Evolutionary conservation across 2,888 invertebrate species (phyloP).

Genomic region (Aporophyla nigra): DNA sequence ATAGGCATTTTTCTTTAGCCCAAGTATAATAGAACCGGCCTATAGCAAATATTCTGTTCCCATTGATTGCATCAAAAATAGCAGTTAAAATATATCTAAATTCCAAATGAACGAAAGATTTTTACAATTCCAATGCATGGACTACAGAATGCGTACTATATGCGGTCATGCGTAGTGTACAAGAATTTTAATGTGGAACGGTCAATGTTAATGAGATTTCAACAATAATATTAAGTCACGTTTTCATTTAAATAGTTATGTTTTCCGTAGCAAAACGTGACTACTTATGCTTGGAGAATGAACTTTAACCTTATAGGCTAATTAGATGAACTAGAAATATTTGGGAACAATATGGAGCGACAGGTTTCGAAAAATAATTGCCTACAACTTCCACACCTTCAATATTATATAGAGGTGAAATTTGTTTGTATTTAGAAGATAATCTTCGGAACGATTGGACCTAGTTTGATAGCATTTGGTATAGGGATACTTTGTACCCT

Average conservation of each 20-base stretch:
- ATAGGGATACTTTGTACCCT: no score
- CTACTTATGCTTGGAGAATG: background rate
- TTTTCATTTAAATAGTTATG: conserved; percentile 19
- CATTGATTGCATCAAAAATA: background rate
- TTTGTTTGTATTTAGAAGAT: no score
- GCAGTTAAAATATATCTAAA: background rate
- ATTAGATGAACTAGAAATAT: conserved; percentile 17
- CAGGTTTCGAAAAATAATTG: background rate
- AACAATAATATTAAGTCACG: conserved; percentile 42
- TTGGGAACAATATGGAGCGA: background rate
- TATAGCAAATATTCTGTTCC: background rate
- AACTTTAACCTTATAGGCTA: background rate
- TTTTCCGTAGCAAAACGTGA: conserved; percentile 13
- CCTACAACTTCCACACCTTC: no score
- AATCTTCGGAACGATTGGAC: no score
- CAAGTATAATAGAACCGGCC: background rate
- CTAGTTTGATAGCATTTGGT: no score
- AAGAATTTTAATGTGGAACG: conserved; percentile 55
- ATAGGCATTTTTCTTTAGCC: background rate
- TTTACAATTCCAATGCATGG: conserved; percentile 30
- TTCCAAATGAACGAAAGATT: conserved; percentile 24
- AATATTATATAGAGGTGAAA: no score
- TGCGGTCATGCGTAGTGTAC: conserved; percentile 35
- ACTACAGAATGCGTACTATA: conserved; percentile 11
- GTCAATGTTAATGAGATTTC: conserved; percentile 50